These are phyloP conservation scores for Melanotaenia boesemani DNA, from an alignment of 2,797 vertebrate species.

Conservation along the genomic window DNA sequence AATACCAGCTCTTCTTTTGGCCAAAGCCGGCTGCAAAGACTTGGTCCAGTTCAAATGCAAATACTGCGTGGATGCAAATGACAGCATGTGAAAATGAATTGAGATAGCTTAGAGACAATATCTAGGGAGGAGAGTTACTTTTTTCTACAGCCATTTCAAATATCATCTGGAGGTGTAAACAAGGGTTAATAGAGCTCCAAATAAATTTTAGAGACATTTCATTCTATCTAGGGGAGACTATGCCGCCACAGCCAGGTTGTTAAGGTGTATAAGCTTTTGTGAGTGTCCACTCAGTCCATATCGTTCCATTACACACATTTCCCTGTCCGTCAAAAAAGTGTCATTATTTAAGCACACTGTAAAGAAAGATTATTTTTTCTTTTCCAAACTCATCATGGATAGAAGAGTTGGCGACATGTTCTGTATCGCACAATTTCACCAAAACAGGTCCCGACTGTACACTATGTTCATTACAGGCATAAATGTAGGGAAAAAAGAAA, in stretches of 20 bases:
- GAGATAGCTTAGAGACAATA: constrained; percentile 1
- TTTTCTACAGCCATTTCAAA: constrained; percentile 1
- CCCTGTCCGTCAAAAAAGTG: neutral
- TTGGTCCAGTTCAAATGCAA: constrained; percentile 24
- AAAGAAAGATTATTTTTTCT: constrained; percentile 8
- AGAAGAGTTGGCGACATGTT: neutral
- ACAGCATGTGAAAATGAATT: neutral
- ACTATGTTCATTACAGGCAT: neutral
- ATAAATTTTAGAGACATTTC: neutral
- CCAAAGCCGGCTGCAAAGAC: neutral
- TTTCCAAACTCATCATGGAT: constrained; percentile 4
- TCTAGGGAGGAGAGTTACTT: constrained; percentile 1
- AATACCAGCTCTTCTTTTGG: neutral
- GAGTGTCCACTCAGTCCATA: too few species aligned
- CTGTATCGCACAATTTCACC: constrained; percentile 9
- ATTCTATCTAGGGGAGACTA: neutral
- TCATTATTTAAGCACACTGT: neutral
- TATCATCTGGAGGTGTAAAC: neutral
- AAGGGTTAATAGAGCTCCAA: neutral
- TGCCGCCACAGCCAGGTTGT: neutral
- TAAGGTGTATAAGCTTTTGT: neutral
- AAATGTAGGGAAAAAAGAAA: neutral
- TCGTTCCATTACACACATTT: too few species aligned
- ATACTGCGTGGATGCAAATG: neutral
- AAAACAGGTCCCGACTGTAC: constrained; percentile 8